These are phyloP conservation scores for Oryzaephilus surinamensis DNA, from an alignment of 1,140 invertebrate genomes.

Conservation along the genomic window DNA sequence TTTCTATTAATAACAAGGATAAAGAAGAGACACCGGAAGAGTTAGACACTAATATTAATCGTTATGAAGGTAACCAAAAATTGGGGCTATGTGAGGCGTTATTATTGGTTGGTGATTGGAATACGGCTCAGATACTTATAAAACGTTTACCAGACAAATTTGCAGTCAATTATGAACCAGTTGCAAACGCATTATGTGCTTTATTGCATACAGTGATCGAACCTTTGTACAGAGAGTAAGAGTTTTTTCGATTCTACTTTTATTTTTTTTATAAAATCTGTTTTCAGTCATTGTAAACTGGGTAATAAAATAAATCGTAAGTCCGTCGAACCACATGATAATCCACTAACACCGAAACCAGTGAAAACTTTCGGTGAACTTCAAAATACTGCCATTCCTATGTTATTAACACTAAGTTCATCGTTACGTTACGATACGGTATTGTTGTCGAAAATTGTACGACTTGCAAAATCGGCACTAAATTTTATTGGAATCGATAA, in stretches of 20 bases:
- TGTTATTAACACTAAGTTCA: conserved; percentile 78
- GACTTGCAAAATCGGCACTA: conserved; percentile 44
- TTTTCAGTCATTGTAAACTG: conserved; percentile 55
- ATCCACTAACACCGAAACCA: conserved; percentile 47
- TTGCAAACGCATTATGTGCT: conserved; percentile 66
- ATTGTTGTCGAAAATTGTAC: conserved; percentile 76
- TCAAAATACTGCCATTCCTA: conserved; percentile 69
- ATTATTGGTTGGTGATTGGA: conserved; percentile 82
- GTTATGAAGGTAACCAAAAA: conserved; percentile 82
- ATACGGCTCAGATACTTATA: conserved; percentile 67
- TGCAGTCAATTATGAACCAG: conserved; percentile 64
- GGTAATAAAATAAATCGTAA: conserved; percentile 55
- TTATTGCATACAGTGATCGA: conserved; percentile 81
- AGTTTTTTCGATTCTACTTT: conserved; percentile 9
- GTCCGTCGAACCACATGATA: conserved; percentile 45
- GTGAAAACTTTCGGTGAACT: conserved; percentile 60
- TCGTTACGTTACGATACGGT: conserved; percentile 79
- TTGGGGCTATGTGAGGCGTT: conserved; percentile 84
- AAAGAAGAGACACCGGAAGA: conserved; percentile 59
- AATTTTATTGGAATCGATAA: conserved; percentile 28
- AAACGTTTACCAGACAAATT: conserved; percentile 73
- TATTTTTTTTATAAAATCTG: conserved; percentile 4
- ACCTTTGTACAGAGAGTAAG: conserved; percentile 74
- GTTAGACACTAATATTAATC: conserved; percentile 55
- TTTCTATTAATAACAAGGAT: conserved; percentile 75